A percentile compares a stretch with the other conserved stretches of the same genome.
Evolutionary conservation across 1,140 invertebrate species (phyloP).

Genomic region (Holotrichia oblita): DNA sequence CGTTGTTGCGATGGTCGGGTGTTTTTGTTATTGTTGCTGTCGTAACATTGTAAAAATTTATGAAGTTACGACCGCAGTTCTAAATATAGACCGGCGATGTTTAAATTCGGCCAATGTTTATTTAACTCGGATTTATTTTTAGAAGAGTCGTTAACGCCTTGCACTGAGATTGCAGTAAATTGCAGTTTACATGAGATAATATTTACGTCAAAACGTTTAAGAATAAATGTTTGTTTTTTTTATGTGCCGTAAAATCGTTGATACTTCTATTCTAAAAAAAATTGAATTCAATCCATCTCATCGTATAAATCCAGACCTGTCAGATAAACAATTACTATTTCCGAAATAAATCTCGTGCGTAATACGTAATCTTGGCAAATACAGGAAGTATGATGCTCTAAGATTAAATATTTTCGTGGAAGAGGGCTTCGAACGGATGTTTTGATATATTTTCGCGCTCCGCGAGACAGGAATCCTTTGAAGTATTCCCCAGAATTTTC

Average conservation of each 20-base stretch:
- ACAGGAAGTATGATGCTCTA: neutral
- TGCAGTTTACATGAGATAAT: neutral
- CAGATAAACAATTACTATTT: too few species aligned
- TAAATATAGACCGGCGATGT: neutral
- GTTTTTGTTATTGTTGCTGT: neutral
- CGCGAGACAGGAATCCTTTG: neutral
- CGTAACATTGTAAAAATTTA: neutral
- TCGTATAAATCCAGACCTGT: too few species aligned
- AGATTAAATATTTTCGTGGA: neutral
- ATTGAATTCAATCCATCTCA: too few species aligned
- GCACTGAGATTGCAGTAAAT: neutral
- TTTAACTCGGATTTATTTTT: neutral
- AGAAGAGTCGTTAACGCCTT: neutral
- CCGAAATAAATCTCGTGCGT: too few species aligned
- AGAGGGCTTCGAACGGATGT: neutral
- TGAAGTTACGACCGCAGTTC: slow-evolving; percentile 11
- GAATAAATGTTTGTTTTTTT: neutral
- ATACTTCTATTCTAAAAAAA: too few species aligned
- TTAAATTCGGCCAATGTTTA: slow-evolving; percentile 17
- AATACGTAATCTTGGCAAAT: neutral
- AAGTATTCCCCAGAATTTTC: neutral
- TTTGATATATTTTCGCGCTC: neutral
- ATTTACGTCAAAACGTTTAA: neutral
- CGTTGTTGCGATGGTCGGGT: neutral
- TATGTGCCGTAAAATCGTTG: too few species aligned